Conservation (phyloP, 1,140 invertebrate species). For the Diachasma alloeum region DNA sequence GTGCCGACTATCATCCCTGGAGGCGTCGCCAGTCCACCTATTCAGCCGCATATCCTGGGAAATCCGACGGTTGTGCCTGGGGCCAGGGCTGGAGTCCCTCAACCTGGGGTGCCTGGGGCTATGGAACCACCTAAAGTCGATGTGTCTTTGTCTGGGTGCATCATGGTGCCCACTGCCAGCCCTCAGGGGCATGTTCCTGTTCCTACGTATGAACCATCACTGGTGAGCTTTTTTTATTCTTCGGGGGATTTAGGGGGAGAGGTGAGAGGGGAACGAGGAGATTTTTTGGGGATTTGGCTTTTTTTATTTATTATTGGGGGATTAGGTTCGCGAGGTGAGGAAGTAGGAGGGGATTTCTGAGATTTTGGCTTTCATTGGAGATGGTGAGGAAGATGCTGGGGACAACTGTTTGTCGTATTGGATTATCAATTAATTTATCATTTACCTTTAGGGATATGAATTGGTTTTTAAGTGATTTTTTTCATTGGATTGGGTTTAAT, state of each 20-base stretch:
- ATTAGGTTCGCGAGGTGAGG: too few species aligned
- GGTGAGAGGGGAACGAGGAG: too few species aligned
- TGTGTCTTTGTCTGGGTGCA: constrained; percentile 67
- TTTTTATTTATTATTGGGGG: too few species aligned
- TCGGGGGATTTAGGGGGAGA: not conserved
- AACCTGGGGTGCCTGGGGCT: constrained; percentile 55
- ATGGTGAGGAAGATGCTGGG: too few species aligned
- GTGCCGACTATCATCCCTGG: constrained; percentile 63
- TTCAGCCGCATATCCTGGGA: constrained; percentile 60
- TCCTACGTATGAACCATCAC: constrained; percentile 70
- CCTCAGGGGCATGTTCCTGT: constrained; percentile 66
- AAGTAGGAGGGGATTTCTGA: too few species aligned
- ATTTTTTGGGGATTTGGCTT: too few species aligned
- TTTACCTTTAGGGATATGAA: too few species aligned
- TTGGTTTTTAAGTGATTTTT: too few species aligned
- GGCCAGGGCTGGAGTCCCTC: constrained; percentile 48
- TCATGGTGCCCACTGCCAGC: constrained; percentile 71
- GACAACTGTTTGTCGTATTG: too few species aligned
- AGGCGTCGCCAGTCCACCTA: constrained; percentile 68
- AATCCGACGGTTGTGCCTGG: constrained; percentile 48
- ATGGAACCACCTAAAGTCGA: constrained; percentile 69
- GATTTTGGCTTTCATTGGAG: too few species aligned
- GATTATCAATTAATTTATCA: too few species aligned
- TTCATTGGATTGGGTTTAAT: too few species aligned
- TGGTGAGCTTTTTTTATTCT: constrained; percentile 69